Evolutionary conservation across 2,113 vertebrate species (phyloP).

Genomic region (Neodontobutis hainanensis): DNA sequence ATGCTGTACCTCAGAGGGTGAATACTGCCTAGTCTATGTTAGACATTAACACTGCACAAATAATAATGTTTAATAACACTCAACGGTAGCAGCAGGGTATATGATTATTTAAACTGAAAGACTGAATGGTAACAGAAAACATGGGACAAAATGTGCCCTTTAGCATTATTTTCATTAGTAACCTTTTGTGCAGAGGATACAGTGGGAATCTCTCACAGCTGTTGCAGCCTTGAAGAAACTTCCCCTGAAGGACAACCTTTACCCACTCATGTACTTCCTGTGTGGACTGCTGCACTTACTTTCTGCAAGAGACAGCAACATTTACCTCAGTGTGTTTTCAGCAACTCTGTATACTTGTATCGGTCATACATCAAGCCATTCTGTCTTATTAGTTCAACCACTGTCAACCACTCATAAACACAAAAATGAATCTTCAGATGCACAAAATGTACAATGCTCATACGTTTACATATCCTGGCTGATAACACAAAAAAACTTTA

Average conservation of each 20-base stretch:
- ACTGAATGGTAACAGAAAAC: too few species aligned
- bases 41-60: too few species aligned
- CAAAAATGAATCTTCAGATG: background rate
- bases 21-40: too few species aligned
- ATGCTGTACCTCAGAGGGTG: too few species aligned
- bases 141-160: too few species aligned
- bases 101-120: too few species aligned
- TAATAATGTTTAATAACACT: too few species aligned
- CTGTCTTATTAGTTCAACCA: background rate
- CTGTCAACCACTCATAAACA: conserved; percentile 4
- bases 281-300: conserved; percentile 37
- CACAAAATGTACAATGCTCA: background rate
- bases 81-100: too few species aligned
- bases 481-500: too few species aligned
- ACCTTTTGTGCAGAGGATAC: background rate
- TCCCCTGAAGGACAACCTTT: conserved; percentile 48
- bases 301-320: conserved; percentile 45
- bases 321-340: conserved; percentile 22
- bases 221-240: conserved; percentile 43
- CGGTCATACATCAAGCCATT: background rate
- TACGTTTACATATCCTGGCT: too few species aligned
- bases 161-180: background rate
- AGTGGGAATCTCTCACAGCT: conserved; percentile 48
- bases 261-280: conserved; percentile 60
- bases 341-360: conserved; percentile 1